A percentile compares a stretch with the other conserved stretches of the same genome.
Conservation (phyloP, 2,888 invertebrate species). For the Cataglyphis livida region DNA sequence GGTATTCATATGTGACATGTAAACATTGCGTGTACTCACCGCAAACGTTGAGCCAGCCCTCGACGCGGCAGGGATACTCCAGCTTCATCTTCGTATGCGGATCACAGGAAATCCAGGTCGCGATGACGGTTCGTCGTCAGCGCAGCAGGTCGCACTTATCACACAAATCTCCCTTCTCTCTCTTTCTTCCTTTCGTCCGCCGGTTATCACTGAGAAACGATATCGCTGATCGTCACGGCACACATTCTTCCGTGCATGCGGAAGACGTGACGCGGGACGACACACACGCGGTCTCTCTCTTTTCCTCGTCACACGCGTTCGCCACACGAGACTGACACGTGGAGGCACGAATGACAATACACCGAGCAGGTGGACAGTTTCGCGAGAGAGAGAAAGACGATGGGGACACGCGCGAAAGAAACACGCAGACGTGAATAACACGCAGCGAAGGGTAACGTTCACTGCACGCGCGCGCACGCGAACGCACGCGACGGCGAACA, state of each 20-base stretch:
- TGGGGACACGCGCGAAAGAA: background rate
- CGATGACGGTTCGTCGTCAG: constrained; percentile 52
- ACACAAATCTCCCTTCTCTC: constrained; percentile 21
- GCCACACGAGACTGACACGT: constrained; percentile 23
- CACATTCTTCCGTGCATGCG: constrained; percentile 63
- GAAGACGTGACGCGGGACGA: constrained; percentile 27
- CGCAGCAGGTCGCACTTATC: constrained; percentile 57
- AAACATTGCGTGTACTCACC: constrained; percentile 84
- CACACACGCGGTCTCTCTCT: constrained; percentile 23
- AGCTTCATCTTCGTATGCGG: constrained; percentile 81
- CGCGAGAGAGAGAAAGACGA: background rate
- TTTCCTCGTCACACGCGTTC: background rate
- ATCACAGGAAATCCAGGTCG: constrained; percentile 41
- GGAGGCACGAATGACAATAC: background rate
- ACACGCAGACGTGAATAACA: constrained; percentile 18
- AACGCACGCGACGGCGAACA: constrained; percentile 77
- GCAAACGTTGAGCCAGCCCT: constrained; percentile 88
- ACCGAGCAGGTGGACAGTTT: background rate
- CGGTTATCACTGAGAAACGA: constrained; percentile 66
- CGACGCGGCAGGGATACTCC: constrained; percentile 87
- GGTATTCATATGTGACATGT: background rate
- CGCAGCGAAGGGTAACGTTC: constrained; percentile 39
- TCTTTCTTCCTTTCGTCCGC: constrained; percentile 5
- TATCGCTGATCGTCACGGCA: constrained; percentile 57
- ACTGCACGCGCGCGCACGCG: constrained; percentile 61